Base-by-base conservation (phyloP, 2,797 vertebrate genomes). In the Synanceia verrucosa region DNA sequence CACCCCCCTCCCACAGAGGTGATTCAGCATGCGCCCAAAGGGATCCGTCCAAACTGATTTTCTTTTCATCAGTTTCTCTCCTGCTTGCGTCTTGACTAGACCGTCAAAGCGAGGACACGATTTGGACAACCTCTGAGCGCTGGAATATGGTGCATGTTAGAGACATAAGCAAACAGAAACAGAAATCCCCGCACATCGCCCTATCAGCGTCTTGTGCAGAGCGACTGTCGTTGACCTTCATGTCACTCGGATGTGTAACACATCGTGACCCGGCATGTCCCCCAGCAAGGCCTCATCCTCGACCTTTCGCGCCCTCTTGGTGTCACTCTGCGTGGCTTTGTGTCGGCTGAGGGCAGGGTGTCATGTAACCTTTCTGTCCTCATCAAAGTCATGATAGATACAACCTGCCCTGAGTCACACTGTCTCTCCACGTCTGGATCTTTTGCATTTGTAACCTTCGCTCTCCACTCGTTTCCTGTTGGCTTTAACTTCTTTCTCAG, bases 351-450 rank as follows among this genome's bases (percentile, higher is more conserved):
- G 73, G 80, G 62, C 50, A 46, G 37, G 34, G 68, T 78, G 80
- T 79, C 79, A 21, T 44, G 59, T 53, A 69, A 58, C 65, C 68
- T 74, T 76, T 89, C 76, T 1, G 33, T 81, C 58, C 62, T 37
- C 9, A 78, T 89, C 67, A 83, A 34, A 79, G 60, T 80, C 78
- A 82, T 26, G 34, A 58, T 3, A 46, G 48, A 39, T 46, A 8
- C 65, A 65, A 82, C 60, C 70, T 76, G 78, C 68, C 79, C 59
- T 26, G 55, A 83, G 79, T 78, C 79, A 44, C 50, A 10, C 59
- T 55, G 79, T 82, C 78, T 53, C 29, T 13, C 3, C 65, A 21
- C 26, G 51, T 81, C 56, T 68, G 31, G 24, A 53, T 69, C 65
- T 37, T 18, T 33, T 31, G 31, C 21, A 24, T 28, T 13, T 48